Percentiles rank a stretch among this genome's conserved stretches.
These are phyloP conservation scores for Sceloporus tristichus DNA, from an alignment of 2,113 vertebrate species.

Conservation along the genomic window DNA sequence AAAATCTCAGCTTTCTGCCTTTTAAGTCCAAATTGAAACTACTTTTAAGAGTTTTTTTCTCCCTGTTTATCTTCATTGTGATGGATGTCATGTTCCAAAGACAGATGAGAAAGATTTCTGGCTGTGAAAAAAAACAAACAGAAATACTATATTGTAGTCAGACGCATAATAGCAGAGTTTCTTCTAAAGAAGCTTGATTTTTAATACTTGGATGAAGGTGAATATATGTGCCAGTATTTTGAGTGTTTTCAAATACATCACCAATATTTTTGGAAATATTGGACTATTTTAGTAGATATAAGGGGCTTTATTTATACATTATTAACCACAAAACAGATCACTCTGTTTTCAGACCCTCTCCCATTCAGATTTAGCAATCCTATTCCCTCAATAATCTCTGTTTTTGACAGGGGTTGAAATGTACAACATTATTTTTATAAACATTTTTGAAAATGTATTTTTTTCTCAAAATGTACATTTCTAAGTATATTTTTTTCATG, in stretches of 20 bases:
- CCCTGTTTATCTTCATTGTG: neutral
- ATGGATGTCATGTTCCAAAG: neutral
- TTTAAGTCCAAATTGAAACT: neutral
- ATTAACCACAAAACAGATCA: neutral
- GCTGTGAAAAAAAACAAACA: neutral
- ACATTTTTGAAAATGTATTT: neutral
- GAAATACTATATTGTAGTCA: neutral
- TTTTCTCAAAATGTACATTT: neutral
- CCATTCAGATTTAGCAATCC: neutral
- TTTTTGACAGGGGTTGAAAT: neutral
- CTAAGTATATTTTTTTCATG: neutral
- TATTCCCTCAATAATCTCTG: neutral
- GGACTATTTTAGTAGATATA: no score
- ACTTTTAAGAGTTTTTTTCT: neutral
- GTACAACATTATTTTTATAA: neutral
- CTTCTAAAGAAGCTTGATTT: neutral
- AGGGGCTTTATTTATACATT: neutral
- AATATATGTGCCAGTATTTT: neutral
- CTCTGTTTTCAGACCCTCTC: neutral
- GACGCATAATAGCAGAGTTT: neutral
- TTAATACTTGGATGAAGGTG: neutral
- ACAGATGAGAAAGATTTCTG: neutral
- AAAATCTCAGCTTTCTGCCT: neutral
- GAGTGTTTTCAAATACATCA: neutral
- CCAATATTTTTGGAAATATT: neutral